phyloP scores from a whole-genome alignment of 2,797 vertebrate genomes.

The Craterocephalus amniculus region DNA sequence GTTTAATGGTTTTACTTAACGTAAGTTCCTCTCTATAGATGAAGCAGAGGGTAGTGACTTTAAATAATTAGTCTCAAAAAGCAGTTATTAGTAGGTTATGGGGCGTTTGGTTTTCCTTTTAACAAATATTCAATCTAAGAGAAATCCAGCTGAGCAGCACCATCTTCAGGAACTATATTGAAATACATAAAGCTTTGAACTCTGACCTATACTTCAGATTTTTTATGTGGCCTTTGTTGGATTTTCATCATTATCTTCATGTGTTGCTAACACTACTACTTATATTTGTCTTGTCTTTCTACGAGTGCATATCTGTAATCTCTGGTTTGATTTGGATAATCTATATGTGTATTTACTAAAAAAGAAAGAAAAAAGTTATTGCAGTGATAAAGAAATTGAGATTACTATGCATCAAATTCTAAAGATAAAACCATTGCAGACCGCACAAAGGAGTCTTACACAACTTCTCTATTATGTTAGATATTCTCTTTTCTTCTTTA shows the following conservation, averaged over 20 bases:
- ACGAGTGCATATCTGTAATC: neutral
- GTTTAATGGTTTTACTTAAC: neutral
- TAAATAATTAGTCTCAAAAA: neutral
- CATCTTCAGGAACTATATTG: slow-evolving; percentile 45
- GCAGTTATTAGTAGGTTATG: neutral
- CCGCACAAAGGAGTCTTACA: neutral
- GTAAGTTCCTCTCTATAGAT: neutral
- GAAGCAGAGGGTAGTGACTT: neutral
- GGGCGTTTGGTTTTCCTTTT: neutral
- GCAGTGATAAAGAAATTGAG: neutral
- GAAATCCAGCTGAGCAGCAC: slow-evolving; percentile 44
- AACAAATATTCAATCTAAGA: neutral
- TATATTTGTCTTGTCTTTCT: neutral
- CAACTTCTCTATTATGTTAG: neutral
- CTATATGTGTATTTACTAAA: neutral
- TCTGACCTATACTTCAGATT: slow-evolving; percentile 3
- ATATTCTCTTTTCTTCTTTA: slow-evolving; percentile 16
- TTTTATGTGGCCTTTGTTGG: neutral
- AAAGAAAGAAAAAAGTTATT: neutral
- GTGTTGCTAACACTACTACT: neutral
- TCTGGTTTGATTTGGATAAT: neutral
- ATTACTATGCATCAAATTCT: neutral
- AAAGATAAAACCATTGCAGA: neutral
- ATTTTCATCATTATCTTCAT: neutral
- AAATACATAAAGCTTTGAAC: slow-evolving; percentile 14